These are phyloP conservation scores for Machaerirhynchus nigripectus DNA, from an alignment of 2,113 vertebrate species.

Conservation along the genomic window DNA sequence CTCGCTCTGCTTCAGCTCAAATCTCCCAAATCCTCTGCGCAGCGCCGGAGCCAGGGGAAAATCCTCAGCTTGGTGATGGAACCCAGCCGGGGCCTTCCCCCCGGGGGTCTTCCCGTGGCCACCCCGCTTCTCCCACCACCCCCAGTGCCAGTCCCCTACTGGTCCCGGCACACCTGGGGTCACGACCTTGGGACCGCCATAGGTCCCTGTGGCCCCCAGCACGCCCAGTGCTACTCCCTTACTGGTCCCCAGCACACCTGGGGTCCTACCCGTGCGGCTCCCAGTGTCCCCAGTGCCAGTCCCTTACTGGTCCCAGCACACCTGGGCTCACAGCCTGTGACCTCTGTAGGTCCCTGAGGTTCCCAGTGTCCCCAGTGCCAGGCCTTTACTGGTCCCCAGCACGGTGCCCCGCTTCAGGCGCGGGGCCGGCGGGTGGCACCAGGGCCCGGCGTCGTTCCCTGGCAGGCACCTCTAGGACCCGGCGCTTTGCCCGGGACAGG, in stretches of 20 bases:
- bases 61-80: not conserved
- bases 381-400: not conserved
- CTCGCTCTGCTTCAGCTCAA: not conserved
- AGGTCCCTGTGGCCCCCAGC: rapidly evolving
- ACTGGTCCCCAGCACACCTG: not conserved
- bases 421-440: not conserved
- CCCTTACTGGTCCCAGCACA: not conserved
- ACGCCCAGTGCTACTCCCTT: not conserved
- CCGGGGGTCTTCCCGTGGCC: rapidly evolving
- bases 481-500: rapidly evolving
- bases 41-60: not conserved
- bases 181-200: rapidly evolving
- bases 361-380: not conserved
- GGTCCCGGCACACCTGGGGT: not conserved
- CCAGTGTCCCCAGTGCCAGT: not conserved
- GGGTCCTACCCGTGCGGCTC: not conserved
- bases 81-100: not conserved
- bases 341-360: rapidly evolving
- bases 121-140: not conserved
- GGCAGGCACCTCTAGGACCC: not conserved
- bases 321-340: not conserved
- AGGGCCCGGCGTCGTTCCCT: too few species aligned
- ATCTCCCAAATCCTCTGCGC: not conserved
- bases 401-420: not conserved
- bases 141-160: not conserved